phyloP scores from a whole-genome alignment of 2,113 vertebrate species.

The Ariopsis seemanni region DNA sequence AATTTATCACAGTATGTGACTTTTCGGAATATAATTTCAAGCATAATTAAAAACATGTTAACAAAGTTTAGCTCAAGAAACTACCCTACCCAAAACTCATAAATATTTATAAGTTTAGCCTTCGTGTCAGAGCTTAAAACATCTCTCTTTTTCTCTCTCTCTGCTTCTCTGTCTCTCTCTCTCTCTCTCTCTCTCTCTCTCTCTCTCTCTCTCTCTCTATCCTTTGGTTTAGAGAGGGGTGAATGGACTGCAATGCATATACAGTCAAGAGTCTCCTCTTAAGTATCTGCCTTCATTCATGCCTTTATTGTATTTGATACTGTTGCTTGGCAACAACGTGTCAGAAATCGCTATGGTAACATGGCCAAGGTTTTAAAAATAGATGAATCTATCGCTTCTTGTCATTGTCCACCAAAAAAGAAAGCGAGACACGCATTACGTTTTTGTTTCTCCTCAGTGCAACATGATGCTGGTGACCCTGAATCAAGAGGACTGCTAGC shows the following conservation, averaged over 20 bases:
- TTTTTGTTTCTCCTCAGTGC: not conserved
- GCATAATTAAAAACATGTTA: not conserved
- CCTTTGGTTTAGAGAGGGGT: slow-evolving; percentile 7
- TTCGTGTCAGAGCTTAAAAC: not conserved
- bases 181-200: slow-evolving; percentile 5
- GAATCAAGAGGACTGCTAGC: not conserved
- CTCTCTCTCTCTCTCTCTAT: slow-evolving; percentile 26
- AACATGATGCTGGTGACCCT: slow-evolving; percentile 31
- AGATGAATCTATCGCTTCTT: slow-evolving; percentile 67
- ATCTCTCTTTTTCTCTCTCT: not conserved
- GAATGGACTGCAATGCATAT: slow-evolving; percentile 45
- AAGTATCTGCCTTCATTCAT: slow-evolving; percentile 74
- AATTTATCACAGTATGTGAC: not conserved
- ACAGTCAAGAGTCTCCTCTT: slow-evolving; percentile 44
- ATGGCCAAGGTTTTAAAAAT: slow-evolving; percentile 72
- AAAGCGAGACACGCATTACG: slow-evolving; percentile 31
- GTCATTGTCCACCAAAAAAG: slow-evolving; percentile 62
- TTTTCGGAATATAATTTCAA: not conserved
- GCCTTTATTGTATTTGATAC: slow-evolving; percentile 74
- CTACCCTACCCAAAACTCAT: not conserved
- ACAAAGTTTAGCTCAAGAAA: not conserved
- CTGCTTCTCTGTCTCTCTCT: not conserved
- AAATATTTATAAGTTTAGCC: not conserved
- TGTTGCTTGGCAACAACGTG: slow-evolving; percentile 86
- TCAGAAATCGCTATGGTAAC: slow-evolving; percentile 79